phyloP scores from a whole-genome alignment of 2,797 vertebrate genomes.

The Champsocephalus gunnari region DNA sequence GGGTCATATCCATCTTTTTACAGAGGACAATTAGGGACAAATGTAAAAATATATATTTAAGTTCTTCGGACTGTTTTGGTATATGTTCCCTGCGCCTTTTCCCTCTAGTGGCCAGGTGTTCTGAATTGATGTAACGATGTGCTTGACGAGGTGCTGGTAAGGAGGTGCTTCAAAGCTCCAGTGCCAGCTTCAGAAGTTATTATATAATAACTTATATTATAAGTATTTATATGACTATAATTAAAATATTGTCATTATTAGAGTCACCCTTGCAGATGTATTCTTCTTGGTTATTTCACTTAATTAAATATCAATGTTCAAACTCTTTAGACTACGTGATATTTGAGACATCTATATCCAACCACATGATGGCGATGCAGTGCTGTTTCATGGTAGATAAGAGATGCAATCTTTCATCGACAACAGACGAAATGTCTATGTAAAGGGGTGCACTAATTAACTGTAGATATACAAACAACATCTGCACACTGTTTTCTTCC shows the following conservation, averaged over 20 bases:
- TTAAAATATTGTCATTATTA: not conserved
- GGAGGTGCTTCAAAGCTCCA: no score
- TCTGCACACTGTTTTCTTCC: not conserved
- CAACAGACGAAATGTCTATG: not conserved
- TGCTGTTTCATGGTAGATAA: not conserved
- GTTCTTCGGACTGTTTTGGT: no score
- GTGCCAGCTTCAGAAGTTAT: no score
- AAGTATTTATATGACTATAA: not conserved
- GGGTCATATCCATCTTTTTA: no score
- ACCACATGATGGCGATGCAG: conserved; percentile 71
- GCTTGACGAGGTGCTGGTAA: no score
- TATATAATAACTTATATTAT: no score
- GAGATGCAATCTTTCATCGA: not conserved
- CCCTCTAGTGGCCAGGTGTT: no score
- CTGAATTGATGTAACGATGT: no score
- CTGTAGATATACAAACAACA: conserved; percentile 6
- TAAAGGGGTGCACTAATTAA: not conserved
- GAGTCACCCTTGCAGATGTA: not conserved
- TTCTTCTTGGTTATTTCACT: not conserved
- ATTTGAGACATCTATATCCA: conserved; percentile 13
- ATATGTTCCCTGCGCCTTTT: no score
- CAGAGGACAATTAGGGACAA: no score
- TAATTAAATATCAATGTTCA: not conserved
- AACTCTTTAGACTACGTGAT: not conserved
- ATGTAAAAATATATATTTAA: no score